These are phyloP conservation scores for Dioctria rufipes DNA, from an alignment of 2,888 invertebrate species.

Conservation along the genomic window DNA sequence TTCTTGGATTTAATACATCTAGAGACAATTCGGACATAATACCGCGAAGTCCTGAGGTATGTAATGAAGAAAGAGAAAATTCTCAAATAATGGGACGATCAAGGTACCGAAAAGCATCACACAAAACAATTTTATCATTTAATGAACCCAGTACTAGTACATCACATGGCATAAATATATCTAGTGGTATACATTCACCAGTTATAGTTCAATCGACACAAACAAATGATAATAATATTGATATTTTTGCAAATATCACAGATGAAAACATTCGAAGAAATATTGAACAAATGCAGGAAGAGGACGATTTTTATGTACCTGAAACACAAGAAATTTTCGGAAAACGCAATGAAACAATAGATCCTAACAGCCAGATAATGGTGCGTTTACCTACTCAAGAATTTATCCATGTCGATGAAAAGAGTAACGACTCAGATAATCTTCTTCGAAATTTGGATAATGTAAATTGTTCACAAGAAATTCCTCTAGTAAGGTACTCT, in stretches of 20 bases:
- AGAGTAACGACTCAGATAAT: conserved; percentile 59
- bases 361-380: neutral
- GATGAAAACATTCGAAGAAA: conserved; percentile 42
- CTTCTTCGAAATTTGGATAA: neutral
- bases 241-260: conserved; percentile 22
- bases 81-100: neutral
- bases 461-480: neutral
- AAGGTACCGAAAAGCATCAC: neutral
- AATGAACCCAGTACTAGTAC: too few species aligned
- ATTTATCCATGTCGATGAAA: conserved; percentile 61
- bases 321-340: conserved; percentile 63
- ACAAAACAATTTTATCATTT: neutral
- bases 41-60: conserved; percentile 41
- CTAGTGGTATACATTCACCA: too few species aligned
- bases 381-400: conserved; percentile 64
- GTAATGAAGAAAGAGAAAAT: neutral
- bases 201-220: neutral
- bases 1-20: conserved; percentile 32
- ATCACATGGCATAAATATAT: too few species aligned
- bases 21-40: conserved; percentile 43
- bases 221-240: neutral
- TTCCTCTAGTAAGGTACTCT: neutral
- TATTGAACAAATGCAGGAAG: conserved; percentile 57
- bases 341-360: neutral
- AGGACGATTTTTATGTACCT: conserved; percentile 64